Evolutionary conservation across 2,113 vertebrate genomes (phyloP), one percentile per base, ranked within the genome.

Genomic region (Cryptotis parvus): DNA sequence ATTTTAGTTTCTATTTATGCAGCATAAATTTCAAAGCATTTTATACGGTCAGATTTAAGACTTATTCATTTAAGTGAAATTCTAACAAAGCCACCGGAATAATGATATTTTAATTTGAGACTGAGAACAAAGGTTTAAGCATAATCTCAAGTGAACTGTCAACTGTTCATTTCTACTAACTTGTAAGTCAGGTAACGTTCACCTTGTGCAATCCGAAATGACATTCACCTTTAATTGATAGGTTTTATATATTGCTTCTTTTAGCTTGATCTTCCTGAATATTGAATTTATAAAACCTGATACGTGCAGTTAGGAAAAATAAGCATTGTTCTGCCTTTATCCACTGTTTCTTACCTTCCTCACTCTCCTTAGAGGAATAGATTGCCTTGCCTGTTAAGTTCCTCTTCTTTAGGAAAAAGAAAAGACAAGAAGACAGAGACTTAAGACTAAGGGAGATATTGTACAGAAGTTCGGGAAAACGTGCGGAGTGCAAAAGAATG

Each of bases 101-200:
- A 52, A 41, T 70, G 8, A 24, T 45, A 76, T 52, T 70, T 43
- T 90, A 43, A 91, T 3, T 73, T 58, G 22, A 9, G 27, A 75
- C 29, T 80, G 80, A 76, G 61, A 55, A 93, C 78, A 3, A 45
- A 68, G 29, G 1, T 81, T 63, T 58, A 5, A 68, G 7, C 2
- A 4, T 20, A 41, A 1, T 45, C 9, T 75, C 10, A 81, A 73
- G 52, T 29, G 11, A 91, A 81, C 8, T 66, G 7, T 35, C 8
- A 83, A 31, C 9, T 39, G 15, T 87, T 92, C 52, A 69, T 41
- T 39, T 84, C 11, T 33, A 65, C 49, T 90, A 70, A 45, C 20
- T 90, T 65, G 16, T 83, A 92, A 75, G 49, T 65, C 10, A 75
- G 18, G 9, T 69, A 74, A 80, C 74, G 87, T 68, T 92, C 29